Base-by-base conservation (phyloP, 2,888 invertebrate species). In the Brachycybe producta region DNA sequence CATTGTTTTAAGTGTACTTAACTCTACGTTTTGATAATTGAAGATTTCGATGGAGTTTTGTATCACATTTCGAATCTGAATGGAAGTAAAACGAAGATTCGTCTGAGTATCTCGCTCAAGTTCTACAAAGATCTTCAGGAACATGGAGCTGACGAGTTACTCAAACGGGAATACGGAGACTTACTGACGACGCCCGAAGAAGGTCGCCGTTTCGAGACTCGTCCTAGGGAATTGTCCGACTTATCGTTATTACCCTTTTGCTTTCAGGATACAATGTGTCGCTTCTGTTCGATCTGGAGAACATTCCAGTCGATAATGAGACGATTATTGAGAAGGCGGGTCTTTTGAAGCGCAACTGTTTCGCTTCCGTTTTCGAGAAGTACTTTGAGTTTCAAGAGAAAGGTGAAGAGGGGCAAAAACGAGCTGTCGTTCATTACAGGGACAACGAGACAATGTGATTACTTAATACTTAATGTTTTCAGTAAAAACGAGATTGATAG, bases 301-400 rank as follows among this genome's bases (percentile, higher is more conserved):
- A 83, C 66, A 79, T 98, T 61, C 94, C 95, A 5, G 73, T 79
- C 32, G 82, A 94, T 67, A 90, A 88, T 82, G 85, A 85, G 67
- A 77, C 78, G 55, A 67, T 88, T 61, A 88, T 94, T 59, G 85
- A 85, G 69, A 90, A 86, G 72, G 83, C 94, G 59, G 91, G 94
- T 19, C 76, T 94, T 49, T 72, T 98, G 55, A 98, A 98, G 71
- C 78, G 97, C 63, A 91, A 99, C 73, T 98, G 98, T 72, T 98
- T 98, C 71, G 97, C 97, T 40, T 94, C 95, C 15, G 95, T 98
- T 54, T 99, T 98, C 72, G 95, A 98, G 69, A 95, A 97, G 66
- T 99, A 98, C 74, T 98, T 98, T 71, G 84, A 94, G 67, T 88
- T 88, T 70, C 95, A 98, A 73, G 91, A 92, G 67, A 79, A 83